These are phyloP conservation scores for Caradrina kadenii DNA, from an alignment of 2,888 invertebrate species.

Conservation along the genomic window DNA sequence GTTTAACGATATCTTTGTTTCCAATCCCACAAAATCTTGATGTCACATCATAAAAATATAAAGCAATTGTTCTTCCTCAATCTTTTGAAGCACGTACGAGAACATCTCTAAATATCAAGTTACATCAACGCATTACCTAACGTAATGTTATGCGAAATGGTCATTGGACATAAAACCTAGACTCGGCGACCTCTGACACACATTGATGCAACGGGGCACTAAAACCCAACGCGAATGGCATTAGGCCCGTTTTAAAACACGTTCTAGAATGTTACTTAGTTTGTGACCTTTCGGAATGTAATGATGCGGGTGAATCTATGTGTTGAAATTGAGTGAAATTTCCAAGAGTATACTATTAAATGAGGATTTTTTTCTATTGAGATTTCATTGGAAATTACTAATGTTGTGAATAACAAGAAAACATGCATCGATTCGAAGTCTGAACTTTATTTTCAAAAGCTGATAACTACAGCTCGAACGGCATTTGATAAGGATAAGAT, in stretches of 20 bases:
- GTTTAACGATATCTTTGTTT: not conserved
- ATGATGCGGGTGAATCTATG: conserved; percentile 45
- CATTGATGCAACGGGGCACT: conserved; percentile 62
- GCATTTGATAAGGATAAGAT: not conserved
- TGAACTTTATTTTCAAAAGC: not conserved
- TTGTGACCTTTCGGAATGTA: conserved; percentile 59
- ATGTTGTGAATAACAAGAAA: not conserved
- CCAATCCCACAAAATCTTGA: not conserved
- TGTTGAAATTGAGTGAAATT: conserved; percentile 63
- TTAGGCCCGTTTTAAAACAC: conserved; percentile 64
- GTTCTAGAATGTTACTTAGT: conserved; percentile 63
- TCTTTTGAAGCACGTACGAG: conserved; percentile 23
- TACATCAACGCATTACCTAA: conserved; percentile 58
- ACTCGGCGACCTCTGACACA: conserved; percentile 68
- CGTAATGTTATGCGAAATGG: conserved; percentile 72
- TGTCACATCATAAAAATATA: conserved; percentile 31
- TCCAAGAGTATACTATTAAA: conserved; percentile 2
- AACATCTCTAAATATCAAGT: conserved; percentile 61
- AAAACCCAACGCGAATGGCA: conserved; percentile 59
- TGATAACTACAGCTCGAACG: not conserved
- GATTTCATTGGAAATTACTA: not conserved
- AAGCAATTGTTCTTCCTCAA: conserved; percentile 42
- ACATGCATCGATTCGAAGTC: not conserved
- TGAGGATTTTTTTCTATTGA: not conserved
- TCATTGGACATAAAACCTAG: conserved; percentile 72